phyloP scores from a whole-genome alignment of 2,888 invertebrate genomes.

The Frankliniella fusca region DNA sequence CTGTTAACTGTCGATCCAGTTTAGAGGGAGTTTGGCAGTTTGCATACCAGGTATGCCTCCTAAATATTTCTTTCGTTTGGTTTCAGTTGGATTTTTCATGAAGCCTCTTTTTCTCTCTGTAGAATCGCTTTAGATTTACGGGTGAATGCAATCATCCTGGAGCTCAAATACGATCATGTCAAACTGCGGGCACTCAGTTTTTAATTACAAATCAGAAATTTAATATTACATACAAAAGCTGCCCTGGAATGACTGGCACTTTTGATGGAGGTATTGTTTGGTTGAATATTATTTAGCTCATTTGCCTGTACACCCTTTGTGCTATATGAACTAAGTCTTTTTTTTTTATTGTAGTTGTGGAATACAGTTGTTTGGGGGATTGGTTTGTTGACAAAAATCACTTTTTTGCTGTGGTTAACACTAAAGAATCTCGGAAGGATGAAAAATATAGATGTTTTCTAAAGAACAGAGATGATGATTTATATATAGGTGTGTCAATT shows the following conservation, averaged over 20 bases:
- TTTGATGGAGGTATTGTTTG: conserved; percentile 66
- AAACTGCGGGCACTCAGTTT: conserved; percentile 92
- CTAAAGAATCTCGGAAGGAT: conserved; percentile 90
- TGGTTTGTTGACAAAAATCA: conserved; percentile 96
- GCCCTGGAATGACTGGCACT: conserved; percentile 83
- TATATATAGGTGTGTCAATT: conserved; percentile 86
- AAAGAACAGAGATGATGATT: conserved; percentile 89
- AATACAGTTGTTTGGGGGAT: conserved; percentile 89
- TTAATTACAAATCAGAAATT: conserved; percentile 95
- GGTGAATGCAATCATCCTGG: conserved; percentile 87
- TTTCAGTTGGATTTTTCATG: conserved; percentile 1
- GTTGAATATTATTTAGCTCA: not conserved
- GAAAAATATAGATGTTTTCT: conserved; percentile 92
- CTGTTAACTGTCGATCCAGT: conserved; percentile 86
- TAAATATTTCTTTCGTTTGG: not conserved
- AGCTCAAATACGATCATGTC: conserved; percentile 88
- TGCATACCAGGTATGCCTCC: conserved; percentile 63
- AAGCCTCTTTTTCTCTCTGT: conserved; percentile 41
- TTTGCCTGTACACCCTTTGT: not conserved
- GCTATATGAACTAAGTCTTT: not conserved
- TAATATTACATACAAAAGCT: conserved; percentile 87
- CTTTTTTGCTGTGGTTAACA: conserved; percentile 95
- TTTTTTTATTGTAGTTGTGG: conserved; percentile 58
- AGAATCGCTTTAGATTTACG: conserved; percentile 82
- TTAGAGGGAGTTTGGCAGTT: conserved; percentile 96